Evolutionary conservation across 2,888 invertebrate genomes (phyloP).

Genomic region (Osedax frankpressi): DNA sequence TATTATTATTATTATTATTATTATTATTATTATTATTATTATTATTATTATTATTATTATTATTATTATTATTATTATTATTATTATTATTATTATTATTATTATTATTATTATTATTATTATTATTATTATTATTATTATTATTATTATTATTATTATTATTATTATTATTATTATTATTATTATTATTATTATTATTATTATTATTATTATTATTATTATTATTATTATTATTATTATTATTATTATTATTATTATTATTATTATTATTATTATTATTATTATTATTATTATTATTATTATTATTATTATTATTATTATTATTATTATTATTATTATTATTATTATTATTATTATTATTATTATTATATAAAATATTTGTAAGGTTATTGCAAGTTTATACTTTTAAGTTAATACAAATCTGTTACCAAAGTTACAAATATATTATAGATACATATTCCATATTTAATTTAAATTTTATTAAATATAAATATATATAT

Average conservation of each 20-base stretch:
- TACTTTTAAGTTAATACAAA: no score
- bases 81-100: not conserved
- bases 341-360: not conserved
- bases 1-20: not conserved
- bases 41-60: not conserved
- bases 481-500: no score
- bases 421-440: no score
- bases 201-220: not conserved
- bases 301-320: not conserved
- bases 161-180: not conserved
- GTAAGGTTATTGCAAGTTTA: not conserved
- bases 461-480: no score
- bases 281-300: not conserved
- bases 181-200: not conserved
- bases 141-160: not conserved
- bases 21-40: not conserved
- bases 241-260: not conserved
- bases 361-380: not conserved
- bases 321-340: not conserved
- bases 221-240: not conserved
- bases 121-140: not conserved
- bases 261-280: not conserved
- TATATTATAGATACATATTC: no score
- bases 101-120: not conserved
- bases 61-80: not conserved